Evolutionary conservation across 2,113 vertebrate species (phyloP).

Genomic region (Xiphophorus couchianus): DNA sequence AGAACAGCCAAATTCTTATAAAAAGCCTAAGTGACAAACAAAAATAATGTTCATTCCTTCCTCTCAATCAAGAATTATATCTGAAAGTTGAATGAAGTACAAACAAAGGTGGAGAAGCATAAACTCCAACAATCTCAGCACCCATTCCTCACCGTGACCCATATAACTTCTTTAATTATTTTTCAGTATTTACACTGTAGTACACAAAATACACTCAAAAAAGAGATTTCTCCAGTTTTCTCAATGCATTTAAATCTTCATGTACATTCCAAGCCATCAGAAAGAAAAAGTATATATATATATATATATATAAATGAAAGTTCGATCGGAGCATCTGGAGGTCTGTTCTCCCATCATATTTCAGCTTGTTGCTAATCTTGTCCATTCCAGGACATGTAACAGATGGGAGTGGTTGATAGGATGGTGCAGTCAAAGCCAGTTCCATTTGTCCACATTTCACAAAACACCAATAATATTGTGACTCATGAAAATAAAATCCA

Average conservation of each 20-base stretch:
- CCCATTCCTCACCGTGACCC: conserved; percentile 64
- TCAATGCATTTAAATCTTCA: conserved; percentile 69
- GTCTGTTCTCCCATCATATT: conserved; percentile 52
- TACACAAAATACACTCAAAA: conserved; percentile 88
- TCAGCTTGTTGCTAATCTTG: conserved; percentile 47
- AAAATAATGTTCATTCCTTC: conserved; percentile 59
- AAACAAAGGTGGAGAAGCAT: conserved; percentile 71
- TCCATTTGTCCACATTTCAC: conserved; percentile 55
- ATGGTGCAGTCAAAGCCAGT: conserved; percentile 47
- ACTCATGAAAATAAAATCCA: conserved; percentile 59
- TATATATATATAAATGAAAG: conserved; percentile 59
- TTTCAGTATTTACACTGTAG: conserved; percentile 85
- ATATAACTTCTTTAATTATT: conserved; percentile 78
- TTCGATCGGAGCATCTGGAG: conserved; percentile 55
- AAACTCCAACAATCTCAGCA: conserved; percentile 54
- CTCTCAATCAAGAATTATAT: conserved; percentile 58
- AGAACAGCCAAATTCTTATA: conserved; percentile 61
- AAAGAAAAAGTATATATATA: conserved; percentile 43
- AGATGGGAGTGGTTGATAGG: conserved; percentile 46
- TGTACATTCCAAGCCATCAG: conserved; percentile 79
- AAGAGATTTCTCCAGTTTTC: conserved; percentile 67
- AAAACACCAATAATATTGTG: conserved; percentile 60
- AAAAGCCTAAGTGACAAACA: conserved; percentile 64
- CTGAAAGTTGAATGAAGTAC: conserved; percentile 67
- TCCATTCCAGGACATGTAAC: conserved; percentile 52